Evolutionary conservation across 2,113 vertebrate species (phyloP).

Genomic region (Chascanopsetta lugubris): DNA sequence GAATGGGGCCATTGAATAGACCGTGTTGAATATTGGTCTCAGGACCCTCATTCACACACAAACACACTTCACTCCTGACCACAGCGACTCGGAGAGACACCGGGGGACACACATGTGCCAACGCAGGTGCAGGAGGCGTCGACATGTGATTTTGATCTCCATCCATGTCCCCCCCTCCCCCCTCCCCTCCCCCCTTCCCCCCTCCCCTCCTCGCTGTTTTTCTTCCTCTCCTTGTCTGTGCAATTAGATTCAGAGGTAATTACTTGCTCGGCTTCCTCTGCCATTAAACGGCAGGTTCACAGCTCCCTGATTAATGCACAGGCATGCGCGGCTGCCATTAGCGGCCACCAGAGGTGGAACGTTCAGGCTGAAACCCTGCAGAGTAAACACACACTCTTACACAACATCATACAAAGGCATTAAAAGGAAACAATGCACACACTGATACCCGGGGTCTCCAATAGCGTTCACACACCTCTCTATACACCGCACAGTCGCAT

Average conservation of each 20-base stretch:
- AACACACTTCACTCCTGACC: background rate
- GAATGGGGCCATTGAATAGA: too few relatives aligned
- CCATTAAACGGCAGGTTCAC: conserved; percentile 83
- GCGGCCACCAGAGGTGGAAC: conserved; percentile 83
- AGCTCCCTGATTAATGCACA: conserved; percentile 92
- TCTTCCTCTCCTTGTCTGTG: conserved; percentile 81
- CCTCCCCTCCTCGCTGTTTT: conserved; percentile 34
- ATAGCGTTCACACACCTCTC: background rate
- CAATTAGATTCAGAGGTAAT: conserved; percentile 95
- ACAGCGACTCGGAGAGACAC: background rate
- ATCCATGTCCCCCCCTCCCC: conserved; percentile 52
- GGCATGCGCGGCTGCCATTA: conserved; percentile 90
- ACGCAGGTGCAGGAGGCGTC: too few relatives aligned
- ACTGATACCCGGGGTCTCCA: too few relatives aligned
- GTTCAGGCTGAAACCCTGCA: conserved; percentile 88
- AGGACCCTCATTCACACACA: too few relatives aligned
- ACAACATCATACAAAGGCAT: conserved; percentile 9
- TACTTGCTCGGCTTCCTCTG: conserved; percentile 96
- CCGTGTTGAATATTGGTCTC: too few relatives aligned
- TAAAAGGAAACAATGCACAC: background rate
- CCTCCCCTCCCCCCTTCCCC: conserved; percentile 70
- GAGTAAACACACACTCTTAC: conserved; percentile 71
- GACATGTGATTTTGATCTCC: conserved; percentile 85
- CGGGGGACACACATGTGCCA: conserved; percentile 24
- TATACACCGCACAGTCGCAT: too few relatives aligned